phyloP scores from a whole-genome alignment of 2,113 vertebrate genomes.

The Leptobrachium ailaonicum region DNA sequence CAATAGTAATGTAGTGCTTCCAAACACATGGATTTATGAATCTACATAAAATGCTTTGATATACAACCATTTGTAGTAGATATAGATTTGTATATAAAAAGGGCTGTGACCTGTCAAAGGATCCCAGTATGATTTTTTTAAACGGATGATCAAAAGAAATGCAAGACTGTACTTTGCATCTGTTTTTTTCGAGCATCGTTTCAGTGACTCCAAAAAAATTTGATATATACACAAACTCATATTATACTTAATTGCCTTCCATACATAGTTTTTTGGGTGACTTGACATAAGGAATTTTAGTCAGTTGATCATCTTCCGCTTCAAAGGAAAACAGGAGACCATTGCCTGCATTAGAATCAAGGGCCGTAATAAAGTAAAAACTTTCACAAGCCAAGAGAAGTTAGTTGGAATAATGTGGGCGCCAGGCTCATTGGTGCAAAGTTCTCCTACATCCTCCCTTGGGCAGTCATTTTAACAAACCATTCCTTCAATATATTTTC shows the following conservation, averaged over 20 bases:
- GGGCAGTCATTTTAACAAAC: slow-evolving; percentile 53
- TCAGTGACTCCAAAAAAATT: too few relatives aligned
- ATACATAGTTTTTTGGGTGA: neutral
- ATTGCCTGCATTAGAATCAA: slow-evolving; percentile 39
- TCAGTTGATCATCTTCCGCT: slow-evolving; percentile 51
- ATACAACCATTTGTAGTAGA: too few relatives aligned
- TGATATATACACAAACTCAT: neutral
- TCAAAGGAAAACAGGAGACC: slow-evolving; percentile 37
- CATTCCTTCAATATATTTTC: slow-evolving; percentile 49
- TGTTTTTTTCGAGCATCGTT: too few relatives aligned
- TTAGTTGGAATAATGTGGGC: slow-evolving; percentile 53
- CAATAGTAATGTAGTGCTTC: too few relatives aligned
- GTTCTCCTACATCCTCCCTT: slow-evolving; percentile 58
- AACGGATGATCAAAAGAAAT: too few relatives aligned
- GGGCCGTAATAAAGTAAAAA: slow-evolving; percentile 20
- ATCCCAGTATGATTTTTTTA: too few relatives aligned
- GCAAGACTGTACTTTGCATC: too few relatives aligned
- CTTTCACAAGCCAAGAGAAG: slow-evolving; percentile 44
- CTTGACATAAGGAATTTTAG: slow-evolving; percentile 51
- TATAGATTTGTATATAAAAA: too few relatives aligned
- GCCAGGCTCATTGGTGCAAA: slow-evolving; percentile 51
- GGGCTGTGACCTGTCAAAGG: too few relatives aligned
- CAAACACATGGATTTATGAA: too few relatives aligned
- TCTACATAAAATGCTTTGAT: too few relatives aligned
- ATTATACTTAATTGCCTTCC: slow-evolving; percentile 18